Evolutionary conservation across 1,140 invertebrate species (phyloP).

Genomic region (Homarus americanus): DNA sequence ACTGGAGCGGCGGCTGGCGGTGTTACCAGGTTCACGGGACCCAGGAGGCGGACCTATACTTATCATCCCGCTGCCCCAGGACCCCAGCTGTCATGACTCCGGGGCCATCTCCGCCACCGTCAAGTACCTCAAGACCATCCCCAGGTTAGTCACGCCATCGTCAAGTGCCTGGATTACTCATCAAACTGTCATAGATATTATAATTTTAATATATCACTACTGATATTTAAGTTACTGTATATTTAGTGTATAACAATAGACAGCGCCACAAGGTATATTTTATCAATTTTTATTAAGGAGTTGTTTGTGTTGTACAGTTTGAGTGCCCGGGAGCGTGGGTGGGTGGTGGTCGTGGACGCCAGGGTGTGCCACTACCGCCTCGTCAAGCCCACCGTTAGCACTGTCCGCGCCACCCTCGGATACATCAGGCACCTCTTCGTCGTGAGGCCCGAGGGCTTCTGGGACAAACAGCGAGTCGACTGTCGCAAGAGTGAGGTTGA

Average conservation of each 20-base stretch:
- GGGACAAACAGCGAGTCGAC: slow-evolving; percentile 85
- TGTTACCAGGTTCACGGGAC: slow-evolving; percentile 83
- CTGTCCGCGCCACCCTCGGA: slow-evolving; percentile 80
- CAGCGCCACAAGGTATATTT: too few species aligned
- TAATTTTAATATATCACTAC: too few species aligned
- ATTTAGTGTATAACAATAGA: too few species aligned
- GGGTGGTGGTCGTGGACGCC: slow-evolving; percentile 84
- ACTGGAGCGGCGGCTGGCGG: slow-evolving; percentile 78
- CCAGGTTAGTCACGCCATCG: slow-evolving; percentile 52
- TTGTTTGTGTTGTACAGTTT: slow-evolving; percentile 78
- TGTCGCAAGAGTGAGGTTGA: slow-evolving; percentile 84
- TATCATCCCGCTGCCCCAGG: slow-evolving; percentile 82
- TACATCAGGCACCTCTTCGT: slow-evolving; percentile 78
- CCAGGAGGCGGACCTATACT: slow-evolving; percentile 83
- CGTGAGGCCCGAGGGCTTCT: slow-evolving; percentile 85
- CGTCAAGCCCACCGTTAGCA: slow-evolving; percentile 80
- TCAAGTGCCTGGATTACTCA: too few species aligned
- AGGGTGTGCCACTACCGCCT: slow-evolving; percentile 83
- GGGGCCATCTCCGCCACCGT: slow-evolving; percentile 74
- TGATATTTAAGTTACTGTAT: too few species aligned
- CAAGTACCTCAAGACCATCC: slow-evolving; percentile 75
- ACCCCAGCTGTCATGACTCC: slow-evolving; percentile 67
- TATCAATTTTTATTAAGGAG: too few species aligned
- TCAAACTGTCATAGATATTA: too few species aligned
- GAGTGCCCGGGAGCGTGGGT: slow-evolving; percentile 80